A percentile compares a stretch with the other conserved stretches of the same genome.
phyloP scores from a whole-genome alignment of 2,797 vertebrate genomes.

The Gymnodraco acuticeps region DNA sequence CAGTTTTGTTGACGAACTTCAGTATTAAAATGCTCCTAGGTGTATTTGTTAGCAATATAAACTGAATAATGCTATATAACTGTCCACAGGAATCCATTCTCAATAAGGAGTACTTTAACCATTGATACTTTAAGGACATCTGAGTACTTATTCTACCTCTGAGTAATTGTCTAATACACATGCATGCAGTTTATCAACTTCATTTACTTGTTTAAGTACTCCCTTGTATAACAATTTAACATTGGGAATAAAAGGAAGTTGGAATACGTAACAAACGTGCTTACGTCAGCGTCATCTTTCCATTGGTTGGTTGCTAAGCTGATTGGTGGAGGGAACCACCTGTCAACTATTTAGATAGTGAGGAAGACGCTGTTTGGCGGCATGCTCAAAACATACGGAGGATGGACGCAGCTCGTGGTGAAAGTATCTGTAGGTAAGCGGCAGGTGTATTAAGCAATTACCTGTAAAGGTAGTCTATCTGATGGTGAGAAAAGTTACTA shows the following conservation, averaged over 20 bases:
- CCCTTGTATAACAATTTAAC: neutral
- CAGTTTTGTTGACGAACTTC: too few species aligned
- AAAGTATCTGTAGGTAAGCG: conserved; percentile 81
- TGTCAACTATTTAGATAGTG: conserved; percentile 69
- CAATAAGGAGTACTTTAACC: too few species aligned
- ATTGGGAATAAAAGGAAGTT: neutral
- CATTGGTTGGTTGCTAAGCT: conserved; percentile 60
- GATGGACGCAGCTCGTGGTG: conserved; percentile 57
- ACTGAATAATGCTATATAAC: too few species aligned
- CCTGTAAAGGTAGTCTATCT: rapidly evolving
- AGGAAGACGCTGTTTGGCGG: conserved; percentile 19
- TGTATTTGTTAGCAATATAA: too few species aligned
- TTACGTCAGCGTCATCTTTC: conserved; percentile 31
- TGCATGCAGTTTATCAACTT: too few species aligned
- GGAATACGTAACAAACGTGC: conserved; percentile 16
- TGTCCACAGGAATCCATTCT: too few species aligned
- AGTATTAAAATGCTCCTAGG: too few species aligned
- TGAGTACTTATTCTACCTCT: too few species aligned
- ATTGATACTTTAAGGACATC: too few species aligned
- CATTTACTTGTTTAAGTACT: neutral
- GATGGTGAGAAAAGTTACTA: neutral
- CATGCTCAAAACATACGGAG: conserved; percentile 43
- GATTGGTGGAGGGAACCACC: conserved; percentile 63
- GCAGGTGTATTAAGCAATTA: rapidly evolving
- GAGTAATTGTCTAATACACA: too few species aligned